These are phyloP conservation scores for Sternotherus odoratus DNA, from an alignment of 2,797 vertebrate genomes.

Conservation along the genomic window DNA sequence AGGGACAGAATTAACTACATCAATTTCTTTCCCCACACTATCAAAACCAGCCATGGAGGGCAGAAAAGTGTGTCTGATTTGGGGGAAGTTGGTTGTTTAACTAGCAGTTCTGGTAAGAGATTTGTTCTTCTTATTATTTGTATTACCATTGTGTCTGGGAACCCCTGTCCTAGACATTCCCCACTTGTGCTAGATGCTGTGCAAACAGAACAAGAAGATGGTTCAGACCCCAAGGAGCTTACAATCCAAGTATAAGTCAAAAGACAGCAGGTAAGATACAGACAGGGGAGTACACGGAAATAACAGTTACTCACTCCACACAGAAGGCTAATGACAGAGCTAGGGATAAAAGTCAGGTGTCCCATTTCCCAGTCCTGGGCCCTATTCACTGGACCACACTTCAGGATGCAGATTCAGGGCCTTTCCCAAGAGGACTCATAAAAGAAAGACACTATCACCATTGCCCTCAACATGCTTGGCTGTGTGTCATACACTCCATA, in stretches of 20 bases:
- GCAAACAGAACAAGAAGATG: neutral
- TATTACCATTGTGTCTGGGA: neutral
- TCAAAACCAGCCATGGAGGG: neutral
- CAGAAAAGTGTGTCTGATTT: neutral
- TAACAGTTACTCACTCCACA: neutral
- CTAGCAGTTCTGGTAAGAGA: neutral
- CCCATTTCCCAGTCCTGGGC: neutral
- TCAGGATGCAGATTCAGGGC: neutral
- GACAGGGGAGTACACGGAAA: neutral
- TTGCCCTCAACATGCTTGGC: neutral
- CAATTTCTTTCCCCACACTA: neutral
- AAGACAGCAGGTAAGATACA: neutral
- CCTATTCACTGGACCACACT: neutral
- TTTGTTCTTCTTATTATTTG: neutral
- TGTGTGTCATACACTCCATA: neutral
- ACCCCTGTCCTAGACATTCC: neutral
- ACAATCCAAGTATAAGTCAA: neutral
- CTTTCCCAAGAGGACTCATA: neutral
- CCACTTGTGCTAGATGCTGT: neutral
- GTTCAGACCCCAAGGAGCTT: neutral
- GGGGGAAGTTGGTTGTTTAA: neutral
- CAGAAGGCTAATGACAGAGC: neutral
- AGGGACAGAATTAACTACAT: neutral
- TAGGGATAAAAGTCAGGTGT: neutral
- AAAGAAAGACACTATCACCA: neutral